A percentile compares a stretch with the other conserved stretches of the same genome.
Evolutionary conservation across 2,113 vertebrate species (phyloP).

Genomic region (Chlorocebus sabaeus): DNA sequence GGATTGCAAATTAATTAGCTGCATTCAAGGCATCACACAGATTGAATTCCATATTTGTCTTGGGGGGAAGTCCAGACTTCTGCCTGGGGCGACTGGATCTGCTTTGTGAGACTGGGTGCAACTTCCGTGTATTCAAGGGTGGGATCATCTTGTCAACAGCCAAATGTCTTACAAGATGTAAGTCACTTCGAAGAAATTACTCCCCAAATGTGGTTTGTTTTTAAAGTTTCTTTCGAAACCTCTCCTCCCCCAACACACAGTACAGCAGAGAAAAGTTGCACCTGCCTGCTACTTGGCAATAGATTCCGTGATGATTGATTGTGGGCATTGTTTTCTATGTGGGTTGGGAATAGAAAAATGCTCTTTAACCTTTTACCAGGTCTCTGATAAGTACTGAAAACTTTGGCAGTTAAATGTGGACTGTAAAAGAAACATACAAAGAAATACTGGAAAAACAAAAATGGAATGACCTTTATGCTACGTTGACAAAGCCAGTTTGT

Average conservation of each 20-base stretch:
- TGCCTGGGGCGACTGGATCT: slow-evolving; percentile 74
- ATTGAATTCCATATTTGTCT: slow-evolving; percentile 79
- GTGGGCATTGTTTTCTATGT: slow-evolving; percentile 19
- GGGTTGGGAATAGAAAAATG: neutral
- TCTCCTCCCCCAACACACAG: neutral
- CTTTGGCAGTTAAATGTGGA: neutral
- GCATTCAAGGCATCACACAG: neutral
- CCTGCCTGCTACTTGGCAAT: neutral
- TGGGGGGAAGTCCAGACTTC: slow-evolving; percentile 72
- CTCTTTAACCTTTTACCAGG: slow-evolving; percentile 31
- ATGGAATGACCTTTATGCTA: slow-evolving; percentile 43
- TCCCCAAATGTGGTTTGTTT: neutral
- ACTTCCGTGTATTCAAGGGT: slow-evolving; percentile 83
- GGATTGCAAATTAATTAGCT: slow-evolving; percentile 51
- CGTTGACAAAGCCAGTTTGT: slow-evolving; percentile 30
- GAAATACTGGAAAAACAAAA: slow-evolving; percentile 7
- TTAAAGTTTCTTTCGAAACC: neutral
- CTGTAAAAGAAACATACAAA: neutral
- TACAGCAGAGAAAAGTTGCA: neutral
- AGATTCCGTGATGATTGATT: neutral
- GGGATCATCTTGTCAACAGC: slow-evolving; percentile 78
- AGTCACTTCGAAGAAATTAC: slow-evolving; percentile 54
- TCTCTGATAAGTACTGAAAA: slow-evolving; percentile 21
- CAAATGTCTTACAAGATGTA: slow-evolving; percentile 44
- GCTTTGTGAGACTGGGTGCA: slow-evolving; percentile 82